Evolutionary conservation across 2,797 vertebrate genomes (phyloP).

Genomic region (Tokudaia tokunoshimensis): DNA sequence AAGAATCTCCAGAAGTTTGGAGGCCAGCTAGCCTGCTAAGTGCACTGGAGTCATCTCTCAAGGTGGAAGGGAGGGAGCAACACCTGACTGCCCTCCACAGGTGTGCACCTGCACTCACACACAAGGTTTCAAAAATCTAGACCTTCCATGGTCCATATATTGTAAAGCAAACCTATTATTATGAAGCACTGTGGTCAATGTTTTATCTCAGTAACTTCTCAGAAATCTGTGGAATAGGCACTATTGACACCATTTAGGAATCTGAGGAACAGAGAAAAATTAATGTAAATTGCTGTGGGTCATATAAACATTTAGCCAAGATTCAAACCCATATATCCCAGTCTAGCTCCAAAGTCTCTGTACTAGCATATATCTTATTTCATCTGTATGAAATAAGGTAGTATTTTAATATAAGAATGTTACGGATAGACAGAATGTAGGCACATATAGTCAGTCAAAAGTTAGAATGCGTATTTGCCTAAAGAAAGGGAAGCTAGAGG

Average conservation of each 20-base stretch:
- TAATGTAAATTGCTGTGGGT: background rate
- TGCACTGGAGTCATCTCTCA: background rate
- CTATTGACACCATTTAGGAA: background rate
- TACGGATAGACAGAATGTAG: background rate
- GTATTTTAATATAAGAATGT: constrained; percentile 7
- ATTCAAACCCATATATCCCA: background rate
- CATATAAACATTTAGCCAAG: background rate
- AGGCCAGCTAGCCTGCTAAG: background rate
- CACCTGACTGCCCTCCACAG: background rate
- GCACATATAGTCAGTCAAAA: background rate
- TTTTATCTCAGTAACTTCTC: background rate
- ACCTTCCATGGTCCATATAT: background rate
- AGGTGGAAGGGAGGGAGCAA: background rate
- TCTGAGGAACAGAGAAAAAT: constrained; percentile 11
- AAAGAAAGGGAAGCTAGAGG: background rate
- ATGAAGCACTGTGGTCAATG: background rate
- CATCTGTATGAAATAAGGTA: constrained; percentile 17
- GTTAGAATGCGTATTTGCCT: constrained; percentile 24
- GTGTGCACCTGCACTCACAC: background rate
- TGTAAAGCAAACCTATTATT: background rate
- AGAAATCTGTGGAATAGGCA: background rate
- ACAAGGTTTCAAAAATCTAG: background rate
- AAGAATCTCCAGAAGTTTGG: background rate
- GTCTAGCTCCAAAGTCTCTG: background rate
- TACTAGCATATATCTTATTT: constrained; percentile 8